Percentiles rank a stretch among this genome's conserved stretches.
phyloP scores from a whole-genome alignment of 1,140 invertebrate genomes.

The Forficula auricularia region DNA sequence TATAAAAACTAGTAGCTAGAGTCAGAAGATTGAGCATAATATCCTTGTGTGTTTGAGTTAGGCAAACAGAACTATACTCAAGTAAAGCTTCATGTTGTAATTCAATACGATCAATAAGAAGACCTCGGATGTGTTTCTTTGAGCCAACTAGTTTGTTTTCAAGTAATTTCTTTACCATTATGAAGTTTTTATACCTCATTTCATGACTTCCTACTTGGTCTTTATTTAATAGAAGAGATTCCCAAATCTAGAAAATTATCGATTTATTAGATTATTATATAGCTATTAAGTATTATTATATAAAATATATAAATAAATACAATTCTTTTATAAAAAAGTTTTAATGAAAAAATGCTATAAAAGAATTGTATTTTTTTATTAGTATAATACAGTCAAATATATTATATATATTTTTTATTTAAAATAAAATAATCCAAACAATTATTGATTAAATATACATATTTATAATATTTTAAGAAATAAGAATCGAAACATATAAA shows the following conservation, averaged over 20 bases:
- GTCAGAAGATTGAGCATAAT: slow-evolving; percentile 45
- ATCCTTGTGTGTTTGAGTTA: slow-evolving; percentile 37
- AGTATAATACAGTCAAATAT: too few species aligned
- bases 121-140: slow-evolving; percentile 39
- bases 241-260: slow-evolving; percentile 44
- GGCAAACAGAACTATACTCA: slow-evolving; percentile 22
- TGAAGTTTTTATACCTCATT: slow-evolving; percentile 36
- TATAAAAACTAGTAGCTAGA: slow-evolving; percentile 48
- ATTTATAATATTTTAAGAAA: too few species aligned
- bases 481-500: too few species aligned
- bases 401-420: too few species aligned
- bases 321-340: neutral
- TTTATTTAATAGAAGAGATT: slow-evolving; percentile 36
- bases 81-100: slow-evolving; percentile 48
- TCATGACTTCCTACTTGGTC: slow-evolving; percentile 30
- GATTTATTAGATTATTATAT: too few species aligned
- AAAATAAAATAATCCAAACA: too few species aligned
- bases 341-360: too few species aligned
- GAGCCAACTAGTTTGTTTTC: slow-evolving; percentile 41
- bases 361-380: too few species aligned
- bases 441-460: too few species aligned
- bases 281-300: too few species aligned
- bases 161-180: slow-evolving; percentile 36
- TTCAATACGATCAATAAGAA: slow-evolving; percentile 42
- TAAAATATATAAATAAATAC: slow-evolving; percentile 7